A percentile compares a stretch with the other conserved stretches of the same genome.
These are phyloP conservation scores for Brevimyrus niger DNA, from an alignment of 2,113 vertebrate genomes.

Conservation along the genomic window DNA sequence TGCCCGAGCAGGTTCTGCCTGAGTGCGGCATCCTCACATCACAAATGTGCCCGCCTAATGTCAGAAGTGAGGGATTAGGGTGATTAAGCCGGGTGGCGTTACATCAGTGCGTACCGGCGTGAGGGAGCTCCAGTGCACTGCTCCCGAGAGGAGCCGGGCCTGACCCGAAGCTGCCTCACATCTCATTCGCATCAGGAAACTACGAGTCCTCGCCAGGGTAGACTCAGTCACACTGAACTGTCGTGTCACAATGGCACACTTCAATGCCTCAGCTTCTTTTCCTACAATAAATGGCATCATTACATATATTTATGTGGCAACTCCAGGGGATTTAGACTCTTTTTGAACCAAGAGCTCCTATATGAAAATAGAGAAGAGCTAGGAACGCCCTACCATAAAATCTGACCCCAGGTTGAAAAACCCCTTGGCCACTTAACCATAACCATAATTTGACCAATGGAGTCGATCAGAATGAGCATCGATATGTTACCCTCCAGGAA, in stretches of 20 bases:
- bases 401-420: neutral
- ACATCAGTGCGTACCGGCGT: neutral
- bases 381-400: neutral
- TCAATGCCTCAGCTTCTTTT: neutral
- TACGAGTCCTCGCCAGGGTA: neutral
- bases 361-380: neutral
- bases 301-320: neutral
- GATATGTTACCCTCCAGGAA: neutral
- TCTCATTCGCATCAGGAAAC: neutral
- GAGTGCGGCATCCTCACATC: neutral
- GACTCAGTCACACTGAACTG: neutral
- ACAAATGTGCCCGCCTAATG: neutral
- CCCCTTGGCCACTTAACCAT: neutral
- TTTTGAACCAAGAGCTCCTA: neutral
- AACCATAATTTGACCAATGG: neutral
- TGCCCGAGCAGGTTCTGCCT: neutral
- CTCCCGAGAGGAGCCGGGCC: neutral
- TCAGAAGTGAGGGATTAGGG: neutral
- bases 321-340: neutral
- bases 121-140: neutral
- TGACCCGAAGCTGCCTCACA: neutral
- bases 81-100: neutral
- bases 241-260: neutral
- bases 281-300: neutral
- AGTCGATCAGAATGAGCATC: neutral